Base-by-base conservation (phyloP, 2,888 invertebrate genomes). In the Callinectes sapidus region DNA sequence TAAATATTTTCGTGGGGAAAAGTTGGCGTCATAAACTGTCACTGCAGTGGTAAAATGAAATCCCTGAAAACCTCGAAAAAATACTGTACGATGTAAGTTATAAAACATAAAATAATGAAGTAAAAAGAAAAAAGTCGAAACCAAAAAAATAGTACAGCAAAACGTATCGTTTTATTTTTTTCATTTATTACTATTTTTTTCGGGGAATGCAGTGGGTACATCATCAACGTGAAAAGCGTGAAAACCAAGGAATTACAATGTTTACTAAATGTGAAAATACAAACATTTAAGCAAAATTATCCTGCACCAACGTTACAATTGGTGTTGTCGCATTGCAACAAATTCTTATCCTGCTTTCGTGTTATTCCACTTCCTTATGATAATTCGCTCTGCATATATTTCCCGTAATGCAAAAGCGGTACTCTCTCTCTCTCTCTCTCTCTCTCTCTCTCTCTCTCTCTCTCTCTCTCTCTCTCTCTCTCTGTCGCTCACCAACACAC, bases 381-480 rank as follows among this genome's bases (percentile, higher is more conserved):
- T 71, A 28, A 28, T 71, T 71, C 28, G 1, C 28, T 71, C n/a
- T 71, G 71, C 28, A 71, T 71, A 28, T 71, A 28, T 71, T 71
- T 71, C 71, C 13, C n/a, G 13, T 28, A 8, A 71, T 2, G 13
- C 3, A 3, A 71, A 71, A 71, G 6, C n/a, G 23, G 1, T 2
- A 28, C 6, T 71, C 71, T 10, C 23, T 71, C n/a, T 71, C 71
- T 71, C 71, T 71, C 71, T 71, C n/a, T 71, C 71, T 71, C n/a
- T 71, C n/a, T 71, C 39, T 86, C 39, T 35, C 86, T 86, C 87
- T 87, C 87, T 87, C 87, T 14, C 87, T 87, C 87, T 87, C 87
- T 87, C 87, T 87, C 39, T 14, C 87, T 87, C 87, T 87, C 87
- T 39, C 42, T 87, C 87, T 87, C 87, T 87, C 87, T 87, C 87